These are phyloP conservation scores for Sciurus carolinensis DNA, from an alignment of 2,797 vertebrate genomes.

Conservation along the genomic window DNA sequence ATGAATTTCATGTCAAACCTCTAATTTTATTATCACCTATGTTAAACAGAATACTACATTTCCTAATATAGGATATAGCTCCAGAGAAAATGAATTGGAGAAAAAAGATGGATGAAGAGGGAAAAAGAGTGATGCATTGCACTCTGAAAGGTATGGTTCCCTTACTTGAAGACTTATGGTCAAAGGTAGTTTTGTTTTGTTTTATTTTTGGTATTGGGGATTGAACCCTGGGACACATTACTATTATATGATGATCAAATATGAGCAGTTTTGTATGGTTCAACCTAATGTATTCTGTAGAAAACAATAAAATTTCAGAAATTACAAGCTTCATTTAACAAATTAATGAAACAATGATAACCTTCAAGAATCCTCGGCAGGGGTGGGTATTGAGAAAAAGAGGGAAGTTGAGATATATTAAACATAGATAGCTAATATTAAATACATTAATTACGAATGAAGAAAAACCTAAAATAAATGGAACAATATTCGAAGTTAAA, in stretches of 20 bases:
- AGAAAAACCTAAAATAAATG: too few relatives aligned
- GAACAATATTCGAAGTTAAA: too few relatives aligned
- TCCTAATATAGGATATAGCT: not conserved
- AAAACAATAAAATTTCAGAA: not conserved
- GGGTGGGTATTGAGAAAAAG: too few relatives aligned
- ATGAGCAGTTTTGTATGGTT: not conserved
- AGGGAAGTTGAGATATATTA: too few relatives aligned
- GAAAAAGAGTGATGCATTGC: not conserved
- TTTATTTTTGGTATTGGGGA: too few relatives aligned
- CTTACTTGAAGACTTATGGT: not conserved
- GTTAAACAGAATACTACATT: conserved; percentile 11
- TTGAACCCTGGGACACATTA: not conserved
- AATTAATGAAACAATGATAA: not conserved
- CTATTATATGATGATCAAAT: not conserved
- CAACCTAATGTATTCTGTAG: not conserved
- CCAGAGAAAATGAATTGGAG: not conserved
- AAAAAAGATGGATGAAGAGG: not conserved
- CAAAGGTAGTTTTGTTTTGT: too few relatives aligned
- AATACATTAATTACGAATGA: too few relatives aligned
- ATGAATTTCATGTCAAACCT: not conserved
- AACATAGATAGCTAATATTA: too few relatives aligned
- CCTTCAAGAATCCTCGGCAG: too few relatives aligned
- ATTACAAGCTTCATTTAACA: not conserved
- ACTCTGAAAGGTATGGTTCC: not conserved
- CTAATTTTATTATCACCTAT: not conserved